Conservation (phyloP, 2,888 invertebrate species). For the Monochamus alternatus region DNA sequence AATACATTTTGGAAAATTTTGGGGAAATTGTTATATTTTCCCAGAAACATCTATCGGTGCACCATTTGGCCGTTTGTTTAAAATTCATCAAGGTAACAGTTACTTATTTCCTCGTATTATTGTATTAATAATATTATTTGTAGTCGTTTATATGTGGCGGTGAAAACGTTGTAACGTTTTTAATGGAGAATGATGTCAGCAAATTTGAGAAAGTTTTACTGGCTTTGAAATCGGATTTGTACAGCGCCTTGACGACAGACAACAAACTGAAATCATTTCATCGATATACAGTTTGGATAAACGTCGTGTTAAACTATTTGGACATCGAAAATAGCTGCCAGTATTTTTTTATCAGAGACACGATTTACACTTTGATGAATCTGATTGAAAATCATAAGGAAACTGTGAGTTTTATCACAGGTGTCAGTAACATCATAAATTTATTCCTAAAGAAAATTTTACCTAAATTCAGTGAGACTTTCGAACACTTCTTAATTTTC, state of each 20-base stretch:
- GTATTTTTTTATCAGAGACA: constrained; percentile 74
- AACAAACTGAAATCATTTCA: constrained; percentile 74
- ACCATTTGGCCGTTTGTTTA: constrained; percentile 61
- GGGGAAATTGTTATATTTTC: constrained; percentile 60
- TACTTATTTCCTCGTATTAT: neutral
- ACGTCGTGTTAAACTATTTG: constrained; percentile 69
- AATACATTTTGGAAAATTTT: constrained; percentile 51
- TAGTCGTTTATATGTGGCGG: constrained; percentile 54
- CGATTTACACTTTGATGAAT: constrained; percentile 73
- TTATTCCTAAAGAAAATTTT: constrained; percentile 70
- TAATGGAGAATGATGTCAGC: constrained; percentile 46
- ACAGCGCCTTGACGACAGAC: constrained; percentile 73
- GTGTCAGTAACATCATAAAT: constrained; percentile 69
- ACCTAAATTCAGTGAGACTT: constrained; percentile 68
- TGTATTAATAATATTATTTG: constrained; percentile 63
- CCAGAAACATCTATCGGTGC: constrained; percentile 64
- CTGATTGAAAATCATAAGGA: constrained; percentile 70
- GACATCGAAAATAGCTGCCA: constrained; percentile 66
- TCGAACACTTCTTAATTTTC: constrained; percentile 72
- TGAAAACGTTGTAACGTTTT: constrained; percentile 45
- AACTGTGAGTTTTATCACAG: constrained; percentile 61
- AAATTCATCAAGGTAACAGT: constrained; percentile 56
- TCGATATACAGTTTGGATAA: constrained; percentile 72
- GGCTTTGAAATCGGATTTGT: constrained; percentile 68
- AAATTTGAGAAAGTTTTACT: constrained; percentile 66